Evolutionary conservation across 2,113 vertebrate genomes (phyloP).

Genomic region (Nannospalax galili): DNA sequence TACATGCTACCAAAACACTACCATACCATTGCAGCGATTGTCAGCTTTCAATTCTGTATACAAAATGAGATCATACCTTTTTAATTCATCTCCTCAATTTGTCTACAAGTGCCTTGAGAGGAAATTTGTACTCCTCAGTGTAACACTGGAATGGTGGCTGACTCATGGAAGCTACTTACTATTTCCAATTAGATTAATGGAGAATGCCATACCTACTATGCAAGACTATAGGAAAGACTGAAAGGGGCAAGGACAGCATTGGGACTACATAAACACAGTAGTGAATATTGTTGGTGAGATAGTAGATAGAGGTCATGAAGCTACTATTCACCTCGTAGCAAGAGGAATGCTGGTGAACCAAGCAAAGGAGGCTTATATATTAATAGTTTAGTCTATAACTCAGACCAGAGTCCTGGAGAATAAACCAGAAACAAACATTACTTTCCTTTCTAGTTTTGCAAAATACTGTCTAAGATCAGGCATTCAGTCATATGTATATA

Average conservation of each 20-base stretch:
- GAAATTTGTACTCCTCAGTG: not conserved
- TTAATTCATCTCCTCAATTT: not conserved
- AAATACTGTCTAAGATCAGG: not conserved
- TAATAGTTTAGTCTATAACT: not conserved
- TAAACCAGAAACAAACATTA: constrained; percentile 27
- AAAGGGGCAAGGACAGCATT: not conserved
- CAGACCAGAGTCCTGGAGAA: not conserved
- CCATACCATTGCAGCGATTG: not conserved
- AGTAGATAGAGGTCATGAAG: not conserved
- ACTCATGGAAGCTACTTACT: not conserved
- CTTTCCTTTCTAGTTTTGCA: constrained; percentile 12
- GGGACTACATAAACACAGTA: not conserved
- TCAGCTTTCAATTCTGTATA: not conserved
- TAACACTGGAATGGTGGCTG: not conserved
- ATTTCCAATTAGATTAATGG: not conserved
- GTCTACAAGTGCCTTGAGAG: not conserved
- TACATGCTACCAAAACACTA: not conserved
- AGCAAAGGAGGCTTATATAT: not conserved
- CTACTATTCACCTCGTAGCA: not conserved
- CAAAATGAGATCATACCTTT: not conserved
- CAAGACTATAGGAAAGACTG: not conserved
- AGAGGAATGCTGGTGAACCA: not conserved
- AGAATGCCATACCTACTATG: not conserved
- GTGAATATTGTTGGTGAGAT: not conserved
- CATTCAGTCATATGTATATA: not conserved